phyloP scores from a whole-genome alignment of 2,888 invertebrate species.

The Drosophila multiciliata region DNA sequence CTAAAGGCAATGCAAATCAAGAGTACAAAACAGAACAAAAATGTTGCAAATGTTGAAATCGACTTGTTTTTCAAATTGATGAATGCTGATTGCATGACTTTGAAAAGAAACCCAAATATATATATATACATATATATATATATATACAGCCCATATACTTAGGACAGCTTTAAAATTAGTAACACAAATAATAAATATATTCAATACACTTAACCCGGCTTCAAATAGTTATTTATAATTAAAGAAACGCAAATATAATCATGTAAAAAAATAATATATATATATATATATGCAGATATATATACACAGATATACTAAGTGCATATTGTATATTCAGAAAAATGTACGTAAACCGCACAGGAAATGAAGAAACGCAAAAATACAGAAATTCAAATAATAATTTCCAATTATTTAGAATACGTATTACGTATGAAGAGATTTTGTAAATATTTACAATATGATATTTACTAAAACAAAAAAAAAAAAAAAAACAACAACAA shows the following conservation, averaged over 20 bases:
- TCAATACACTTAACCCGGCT: conserved; percentile 45
- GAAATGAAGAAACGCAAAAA: conserved; percentile 22
- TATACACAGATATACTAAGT: conserved; percentile 7
- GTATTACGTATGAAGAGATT: conserved; percentile 5
- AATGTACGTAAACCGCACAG: background rate
- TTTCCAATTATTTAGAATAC: conserved; percentile 25
- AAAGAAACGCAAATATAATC: background rate
- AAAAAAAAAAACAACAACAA: too few relatives aligned
- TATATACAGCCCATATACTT: background rate
- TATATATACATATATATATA: background rate
- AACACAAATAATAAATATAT: conserved; percentile 13
- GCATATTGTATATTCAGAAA: conserved; percentile 1
- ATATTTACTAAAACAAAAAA: conserved; percentile 5
- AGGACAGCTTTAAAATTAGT: conserved; percentile 29
- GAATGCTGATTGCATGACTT: background rate
- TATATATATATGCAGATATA: conserved; percentile 9
- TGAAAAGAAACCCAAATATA: background rate
- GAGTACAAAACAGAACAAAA: conserved; percentile 62
- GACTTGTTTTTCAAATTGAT: background rate
- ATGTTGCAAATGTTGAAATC: conserved; percentile 28
- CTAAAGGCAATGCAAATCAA: conserved; percentile 47
- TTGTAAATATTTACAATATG: conserved; percentile 21
- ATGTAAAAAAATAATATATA: background rate
- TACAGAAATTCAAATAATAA: conserved; percentile 19
- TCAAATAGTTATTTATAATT: conserved; percentile 54